Evolutionary conservation across 2,888 invertebrate species (phyloP).

Genomic region (Diploptera punctata): DNA sequence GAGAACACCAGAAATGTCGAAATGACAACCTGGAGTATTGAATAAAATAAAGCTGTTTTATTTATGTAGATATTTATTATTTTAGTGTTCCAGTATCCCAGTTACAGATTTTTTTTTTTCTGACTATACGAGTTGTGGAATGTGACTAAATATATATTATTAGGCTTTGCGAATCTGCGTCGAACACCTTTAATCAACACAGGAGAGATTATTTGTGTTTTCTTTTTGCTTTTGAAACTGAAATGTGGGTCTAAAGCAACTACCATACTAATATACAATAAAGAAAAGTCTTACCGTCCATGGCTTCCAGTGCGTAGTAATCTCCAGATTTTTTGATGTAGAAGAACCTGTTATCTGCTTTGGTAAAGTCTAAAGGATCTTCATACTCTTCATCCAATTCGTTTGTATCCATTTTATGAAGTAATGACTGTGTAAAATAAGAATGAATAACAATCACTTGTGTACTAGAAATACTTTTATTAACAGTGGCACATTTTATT

Average conservation of each 20-base stretch:
- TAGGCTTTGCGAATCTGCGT: neutral
- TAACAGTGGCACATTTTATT: too few species aligned
- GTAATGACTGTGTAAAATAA: too few species aligned
- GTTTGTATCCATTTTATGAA: neutral
- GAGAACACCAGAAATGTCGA: too few species aligned
- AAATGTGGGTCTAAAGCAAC: neutral
- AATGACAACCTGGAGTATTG: too few species aligned
- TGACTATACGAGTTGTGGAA: neutral
- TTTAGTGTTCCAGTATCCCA: too few species aligned
- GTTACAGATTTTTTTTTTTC: neutral
- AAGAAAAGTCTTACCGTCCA: neutral
- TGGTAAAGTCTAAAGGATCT: neutral
- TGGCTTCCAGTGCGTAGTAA: neutral
- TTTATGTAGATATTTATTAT: too few species aligned
- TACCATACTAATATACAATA: neutral
- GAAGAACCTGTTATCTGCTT: slow-evolving; percentile 12
- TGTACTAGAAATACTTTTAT: too few species aligned
- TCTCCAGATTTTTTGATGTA: neutral
- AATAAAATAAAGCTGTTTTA: too few species aligned
- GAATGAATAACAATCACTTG: too few species aligned
- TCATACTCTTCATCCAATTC: neutral
- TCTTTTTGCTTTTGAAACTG: neutral
- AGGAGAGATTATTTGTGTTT: neutral
- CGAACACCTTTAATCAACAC: neutral
- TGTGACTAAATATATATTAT: neutral